These are phyloP conservation scores for Pantherophis alleghaniensis DNA, from an alignment of 2,797 vertebrate genomes.

Conservation along the genomic window DNA sequence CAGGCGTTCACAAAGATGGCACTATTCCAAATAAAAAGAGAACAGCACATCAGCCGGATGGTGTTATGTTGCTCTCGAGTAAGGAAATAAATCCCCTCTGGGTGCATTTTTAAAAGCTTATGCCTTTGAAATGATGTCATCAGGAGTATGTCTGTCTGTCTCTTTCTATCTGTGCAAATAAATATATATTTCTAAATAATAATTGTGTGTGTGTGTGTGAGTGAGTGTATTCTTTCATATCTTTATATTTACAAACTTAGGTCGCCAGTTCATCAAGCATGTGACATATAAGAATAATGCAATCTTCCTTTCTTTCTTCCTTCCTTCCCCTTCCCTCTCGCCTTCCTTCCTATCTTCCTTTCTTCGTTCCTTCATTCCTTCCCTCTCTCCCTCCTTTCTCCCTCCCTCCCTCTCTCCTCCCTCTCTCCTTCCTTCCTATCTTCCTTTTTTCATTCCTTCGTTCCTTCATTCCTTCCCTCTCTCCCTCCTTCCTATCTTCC, in stretches of 20 bases:
- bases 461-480: no score
- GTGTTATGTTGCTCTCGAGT: slow-evolving; percentile 99
- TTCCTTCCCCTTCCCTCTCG: no score
- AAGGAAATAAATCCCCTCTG: slow-evolving; percentile 99
- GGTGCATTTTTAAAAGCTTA: slow-evolving; percentile 99
- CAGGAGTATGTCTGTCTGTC: slow-evolving; percentile 58
- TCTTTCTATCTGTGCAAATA: not conserved
- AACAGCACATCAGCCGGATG: slow-evolving; percentile 95
- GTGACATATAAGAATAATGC: slow-evolving; percentile 98
- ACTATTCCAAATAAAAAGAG: slow-evolving; percentile 96
- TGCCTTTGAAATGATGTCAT: slow-evolving; percentile 99
- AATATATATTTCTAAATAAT: not conserved
- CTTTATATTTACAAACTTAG: slow-evolving; percentile 83
- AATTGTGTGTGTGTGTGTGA: not conserved
- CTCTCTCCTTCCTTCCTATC: accelerated
- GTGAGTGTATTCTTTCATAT: slow-evolving; percentile 70
- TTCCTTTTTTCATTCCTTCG: no score
- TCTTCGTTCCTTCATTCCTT: no score
- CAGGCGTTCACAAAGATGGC: slow-evolving; percentile 99
- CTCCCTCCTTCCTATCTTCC: no score
- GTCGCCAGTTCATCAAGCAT: slow-evolving; percentile 83
- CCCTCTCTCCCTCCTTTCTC: no score
- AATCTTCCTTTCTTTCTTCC: slow-evolving; percentile 44
- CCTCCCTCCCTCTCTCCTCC: no score
- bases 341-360: no score